These are phyloP conservation scores for Phalloptychus januarius DNA, from an alignment of 2,797 vertebrate genomes.

Conservation along the genomic window DNA sequence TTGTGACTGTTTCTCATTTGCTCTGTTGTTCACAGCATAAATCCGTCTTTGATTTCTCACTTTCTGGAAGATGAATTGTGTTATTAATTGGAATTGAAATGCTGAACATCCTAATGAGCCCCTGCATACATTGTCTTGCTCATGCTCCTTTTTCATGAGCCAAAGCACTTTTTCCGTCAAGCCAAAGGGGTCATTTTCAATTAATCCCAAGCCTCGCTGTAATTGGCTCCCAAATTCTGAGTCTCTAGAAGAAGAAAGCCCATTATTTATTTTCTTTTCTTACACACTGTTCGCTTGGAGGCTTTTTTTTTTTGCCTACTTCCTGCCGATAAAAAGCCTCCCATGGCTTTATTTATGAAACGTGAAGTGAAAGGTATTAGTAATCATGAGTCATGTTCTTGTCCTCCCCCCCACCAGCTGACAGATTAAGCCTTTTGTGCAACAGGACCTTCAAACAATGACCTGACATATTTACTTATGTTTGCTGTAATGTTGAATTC, in stretches of 20 bases:
- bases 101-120: conserved; percentile 56
- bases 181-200: conserved; percentile 52
- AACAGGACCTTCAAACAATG: conserved; percentile 13
- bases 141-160: conserved; percentile 41
- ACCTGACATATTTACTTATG: not conserved
- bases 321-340: conserved; percentile 36
- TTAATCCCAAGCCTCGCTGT: conserved; percentile 42
- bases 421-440: conserved; percentile 13
- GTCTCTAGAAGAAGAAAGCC: conserved; percentile 22
- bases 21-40: conserved; percentile 17
- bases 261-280: conserved; percentile 42
- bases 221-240: conserved; percentile 45
- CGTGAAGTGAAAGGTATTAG: conserved; percentile 39
- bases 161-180: conserved; percentile 40
- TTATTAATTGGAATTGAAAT: conserved; percentile 65
- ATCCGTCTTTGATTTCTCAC: conserved; percentile 41
- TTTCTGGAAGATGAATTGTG: conserved; percentile 56
- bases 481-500: not conserved
- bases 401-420: conserved; percentile 27
- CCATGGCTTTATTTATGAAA: conserved; percentile 44
- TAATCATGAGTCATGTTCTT: conserved; percentile 55
- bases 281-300: conserved; percentile 22
- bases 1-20: conserved; percentile 12
- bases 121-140: conserved; percentile 42
- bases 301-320: conserved; percentile 21